Percentiles rank a stretch among this genome's conserved stretches.
Evolutionary conservation across 2,888 invertebrate species (phyloP).

Genomic region (Thera britannica): DNA sequence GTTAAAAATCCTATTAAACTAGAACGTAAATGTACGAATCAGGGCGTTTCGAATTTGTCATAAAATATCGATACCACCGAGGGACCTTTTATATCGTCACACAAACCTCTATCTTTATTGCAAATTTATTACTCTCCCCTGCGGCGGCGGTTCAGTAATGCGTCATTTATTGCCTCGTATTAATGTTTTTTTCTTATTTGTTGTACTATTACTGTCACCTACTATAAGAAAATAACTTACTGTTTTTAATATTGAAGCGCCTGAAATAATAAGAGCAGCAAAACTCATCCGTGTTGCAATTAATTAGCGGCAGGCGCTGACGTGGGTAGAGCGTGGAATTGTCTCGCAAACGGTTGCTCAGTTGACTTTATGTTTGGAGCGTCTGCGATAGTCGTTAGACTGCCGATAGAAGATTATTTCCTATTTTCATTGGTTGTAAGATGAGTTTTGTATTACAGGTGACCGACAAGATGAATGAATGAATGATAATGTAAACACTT

Average conservation of each 20-base stretch:
- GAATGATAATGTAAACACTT: no score
- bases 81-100: constrained; percentile 60
- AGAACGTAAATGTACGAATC: constrained; percentile 51
- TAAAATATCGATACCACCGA: constrained; percentile 50
- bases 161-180: constrained; percentile 67
- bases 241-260: constrained; percentile 37
- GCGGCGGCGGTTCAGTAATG: constrained; percentile 59
- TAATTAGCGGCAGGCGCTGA: constrained; percentile 56
- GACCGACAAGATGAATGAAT: no score
- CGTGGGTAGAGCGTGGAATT: constrained; percentile 48
- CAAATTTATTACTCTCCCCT: constrained; percentile 66
- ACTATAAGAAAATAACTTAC: neutral
- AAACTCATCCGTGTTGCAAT: constrained; percentile 49
- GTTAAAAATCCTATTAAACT: constrained; percentile 33
- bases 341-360: constrained; percentile 47
- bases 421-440: no score
- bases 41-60: constrained; percentile 58
- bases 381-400: neutral
- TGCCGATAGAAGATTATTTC: neutral
- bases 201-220: neutral
- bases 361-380: constrained; percentile 17
- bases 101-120: constrained; percentile 65
- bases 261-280: constrained; percentile 41
- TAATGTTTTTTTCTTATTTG: constrained; percentile 61
- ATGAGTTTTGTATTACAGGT: no score